These are phyloP conservation scores for Onychostruthus taczanowskii DNA, from an alignment of 2,113 vertebrate genomes.

Conservation along the genomic window DNA sequence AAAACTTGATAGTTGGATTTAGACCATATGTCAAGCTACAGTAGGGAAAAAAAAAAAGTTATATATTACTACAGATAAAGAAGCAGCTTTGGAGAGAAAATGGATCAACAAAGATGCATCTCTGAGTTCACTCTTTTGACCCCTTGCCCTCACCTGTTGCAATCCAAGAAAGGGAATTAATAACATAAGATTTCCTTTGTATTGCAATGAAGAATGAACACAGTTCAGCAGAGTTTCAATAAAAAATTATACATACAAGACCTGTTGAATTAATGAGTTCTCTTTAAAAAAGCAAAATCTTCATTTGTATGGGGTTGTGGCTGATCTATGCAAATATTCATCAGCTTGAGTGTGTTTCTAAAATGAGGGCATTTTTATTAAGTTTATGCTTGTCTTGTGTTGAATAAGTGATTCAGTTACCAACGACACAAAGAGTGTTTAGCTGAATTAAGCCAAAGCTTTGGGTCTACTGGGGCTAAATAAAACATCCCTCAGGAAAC, in stretches of 20 bases:
- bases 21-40: constrained; percentile 83
- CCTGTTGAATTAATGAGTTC: constrained; percentile 9
- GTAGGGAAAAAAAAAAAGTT: not conserved
- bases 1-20: constrained; percentile 85
- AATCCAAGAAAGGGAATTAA: not conserved
- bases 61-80: not conserved
- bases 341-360: constrained; percentile 10
- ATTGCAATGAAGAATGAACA: not conserved
- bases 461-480: constrained; percentile 12
- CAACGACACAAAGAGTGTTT: constrained; percentile 43
- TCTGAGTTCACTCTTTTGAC: not conserved
- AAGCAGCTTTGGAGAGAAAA: not conserved
- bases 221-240: constrained; percentile 15
- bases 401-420: constrained; percentile 52
- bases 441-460: constrained; percentile 51
- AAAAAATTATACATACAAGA: not conserved
- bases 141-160: not conserved
- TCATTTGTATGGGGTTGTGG: constrained; percentile 45
- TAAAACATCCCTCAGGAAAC: constrained; percentile 32
- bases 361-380: constrained; percentile 34
- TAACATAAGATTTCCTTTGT: not conserved
- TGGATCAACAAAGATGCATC: not conserved
- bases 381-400: constrained; percentile 29
- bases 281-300: constrained; percentile 37
- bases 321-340: constrained; percentile 59